phyloP scores from a whole-genome alignment of 92 coral and sea anemone species.

The Porites divaricata region DNA sequence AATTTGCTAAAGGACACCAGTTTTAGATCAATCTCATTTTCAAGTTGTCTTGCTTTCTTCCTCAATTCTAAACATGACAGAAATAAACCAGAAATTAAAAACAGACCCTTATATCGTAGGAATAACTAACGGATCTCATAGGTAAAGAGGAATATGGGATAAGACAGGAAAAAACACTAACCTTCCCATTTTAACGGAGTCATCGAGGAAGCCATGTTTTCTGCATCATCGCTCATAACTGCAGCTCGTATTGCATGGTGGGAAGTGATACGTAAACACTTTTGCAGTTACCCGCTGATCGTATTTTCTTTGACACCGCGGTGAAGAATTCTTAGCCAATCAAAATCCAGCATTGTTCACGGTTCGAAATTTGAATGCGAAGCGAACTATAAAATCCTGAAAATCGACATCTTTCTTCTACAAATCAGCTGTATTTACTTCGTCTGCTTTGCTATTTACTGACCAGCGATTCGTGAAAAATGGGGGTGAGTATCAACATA shows the following conservation, averaged over 20 bases:
- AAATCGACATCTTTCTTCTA: background rate
- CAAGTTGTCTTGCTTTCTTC: slow-evolving; percentile 96
- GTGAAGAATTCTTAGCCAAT: slow-evolving; percentile 17
- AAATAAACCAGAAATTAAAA: background rate
- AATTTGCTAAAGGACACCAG: slow-evolving; percentile 97
- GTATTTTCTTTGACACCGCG: background rate
- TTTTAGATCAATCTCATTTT: slow-evolving; percentile 95
- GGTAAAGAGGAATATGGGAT: background rate
- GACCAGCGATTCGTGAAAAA: background rate
- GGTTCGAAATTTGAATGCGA: slow-evolving; percentile 58
- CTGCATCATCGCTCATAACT: slow-evolving; percentile 71
- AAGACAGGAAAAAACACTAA: slow-evolving; percentile 40
- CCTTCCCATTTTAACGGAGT: slow-evolving; percentile 94
- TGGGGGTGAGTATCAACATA: slow-evolving; percentile 28
- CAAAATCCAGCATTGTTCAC: slow-evolving; percentile 16
- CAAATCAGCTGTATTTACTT: slow-evolving; percentile 44
- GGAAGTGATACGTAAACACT: slow-evolving; percentile 76
- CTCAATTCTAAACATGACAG: slow-evolving; percentile 74
- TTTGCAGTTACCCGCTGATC: slow-evolving; percentile 45
- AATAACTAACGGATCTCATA: background rate
- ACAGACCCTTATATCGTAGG: background rate
- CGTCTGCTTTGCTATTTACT: slow-evolving; percentile 9
- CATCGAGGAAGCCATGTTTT: slow-evolving; percentile 94
- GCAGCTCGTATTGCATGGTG: slow-evolving; percentile 63
- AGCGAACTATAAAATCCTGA: background rate